Base-by-base conservation (phyloP, 2,888 invertebrate genomes). In the Tetanocera ferruginea region DNA sequence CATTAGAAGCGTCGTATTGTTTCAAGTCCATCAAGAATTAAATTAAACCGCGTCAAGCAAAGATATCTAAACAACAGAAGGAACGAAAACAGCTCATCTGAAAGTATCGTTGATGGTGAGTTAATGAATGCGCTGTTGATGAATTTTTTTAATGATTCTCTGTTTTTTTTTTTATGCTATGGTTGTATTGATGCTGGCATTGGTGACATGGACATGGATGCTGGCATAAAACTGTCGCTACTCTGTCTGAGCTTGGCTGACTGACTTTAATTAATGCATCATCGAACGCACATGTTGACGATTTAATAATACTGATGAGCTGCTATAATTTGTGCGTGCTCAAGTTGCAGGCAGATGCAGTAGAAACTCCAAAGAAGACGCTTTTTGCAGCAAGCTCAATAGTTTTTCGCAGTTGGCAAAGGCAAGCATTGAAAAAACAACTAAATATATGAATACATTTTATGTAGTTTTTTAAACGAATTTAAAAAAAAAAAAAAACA, bases 231-330 rank as follows among this genome's bases (percentile, higher is more conserved):
- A n/a, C 37, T 37, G 37, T 31, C 11, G 11, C n/a, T 17, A 62
- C 31, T n/a, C 34, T 34, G 11, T 37, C 19, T 8, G 43, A 8
- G 14, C 66, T 34, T 23, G 37, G 9, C 17, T 66, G 67, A 67
- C 19, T 34, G 37, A 23, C 25, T 37, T n/a, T n/a, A 23, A 67
- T 6, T 43, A 37, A 67, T 34, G 66, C n/a, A 31, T 11, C 34
- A 31, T 25, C 66, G 23, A 43, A 34, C 43, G 49, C 67, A 67
- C 67, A 67, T 67, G 67, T 67, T 43, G 67, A 37, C 67, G 43
- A 34, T 43, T 67, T 43, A 67, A 23, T 67, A 37, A 67, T 14
- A 67, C n/a, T 37, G 34, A 11, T 19, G 23, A 43, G 43, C 67
- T 19, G 43, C 66, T 9, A 34, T 34, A 37, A 66, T 31, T 25